Base-by-base conservation (phyloP, 2,888 invertebrate genomes). In the Chymomyza caudatula region DNA sequence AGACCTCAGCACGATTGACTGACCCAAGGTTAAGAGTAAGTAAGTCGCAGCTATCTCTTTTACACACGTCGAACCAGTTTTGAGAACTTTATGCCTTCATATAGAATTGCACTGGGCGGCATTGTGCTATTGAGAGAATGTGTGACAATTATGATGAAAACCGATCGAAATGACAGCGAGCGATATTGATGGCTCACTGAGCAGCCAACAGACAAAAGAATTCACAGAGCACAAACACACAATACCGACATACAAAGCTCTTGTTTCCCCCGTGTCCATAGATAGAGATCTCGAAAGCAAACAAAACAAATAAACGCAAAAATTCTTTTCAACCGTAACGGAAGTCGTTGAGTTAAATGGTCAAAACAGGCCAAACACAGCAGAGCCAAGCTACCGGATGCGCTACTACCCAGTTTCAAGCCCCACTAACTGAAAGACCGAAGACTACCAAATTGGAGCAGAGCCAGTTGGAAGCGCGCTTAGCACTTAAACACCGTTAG, bases 291-390 rank as follows among this genome's bases (percentile, higher is more conserved):
- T 73, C 60, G 65, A 61, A 67, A 65, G 59, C 73, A 73, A 59
- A 65, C 69, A 64, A 69, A 60, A 60, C 63, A 71, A 71, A 65
- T 64, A 74, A 71, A 74, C 73, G 69, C 64, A 72, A 71, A 58
- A 70, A 71, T 83, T 81, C 74, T 72, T 86, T 81, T 84, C 67
- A 78, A 81, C 60, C 86, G 67, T 74, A 86, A 82, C 81, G 81
- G 81, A 82, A 86, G 81, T 82, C 61, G 85, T 85, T 71, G 71
- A 70, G 63, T 66, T 80, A 80, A 80, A 85, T 85, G 83, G 80
- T 83, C 85, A 85, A n/a, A n/a, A 76, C 76, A 44, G 76, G 63
- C 70, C 72, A 69, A 25, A 4, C n/a, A 15, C 1, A 53, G 20
- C 3, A 47, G 11, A 17, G 47, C 47, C 13, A 47, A 71, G 73